These are phyloP conservation scores for Paracanthobrama guichenoti DNA, from an alignment of 2,113 vertebrate genomes.

Conservation along the genomic window DNA sequence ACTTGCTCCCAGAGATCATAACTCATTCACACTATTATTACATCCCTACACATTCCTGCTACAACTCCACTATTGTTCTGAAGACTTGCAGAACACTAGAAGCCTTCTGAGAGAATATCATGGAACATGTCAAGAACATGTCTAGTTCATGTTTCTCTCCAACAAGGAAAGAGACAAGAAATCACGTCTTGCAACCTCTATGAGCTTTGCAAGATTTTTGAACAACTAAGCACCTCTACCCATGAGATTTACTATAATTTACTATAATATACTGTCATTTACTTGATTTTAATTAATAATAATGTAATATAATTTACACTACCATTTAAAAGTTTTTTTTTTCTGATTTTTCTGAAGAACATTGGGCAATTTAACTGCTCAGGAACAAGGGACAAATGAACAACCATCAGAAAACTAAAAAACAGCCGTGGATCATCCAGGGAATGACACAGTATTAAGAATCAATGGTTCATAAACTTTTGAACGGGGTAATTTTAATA, in stretches of 20 bases:
- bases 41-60: background rate
- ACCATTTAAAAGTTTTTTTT: background rate
- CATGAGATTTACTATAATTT: too few relatives aligned
- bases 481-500: too few relatives aligned
- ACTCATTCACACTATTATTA: slow-evolving; percentile 30
- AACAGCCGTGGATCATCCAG: too few relatives aligned
- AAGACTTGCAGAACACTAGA: background rate
- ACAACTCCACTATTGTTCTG: background rate
- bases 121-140: background rate
- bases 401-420: too few relatives aligned
- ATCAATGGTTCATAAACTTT: too few relatives aligned
- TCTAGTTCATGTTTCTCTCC: background rate
- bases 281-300: background rate
- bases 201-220: background rate
- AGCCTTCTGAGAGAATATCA: background rate
- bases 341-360: too few relatives aligned
- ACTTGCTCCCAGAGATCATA: slow-evolving; percentile 30
- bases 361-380: too few relatives aligned
- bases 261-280: too few relatives aligned
- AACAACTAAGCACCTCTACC: background rate
- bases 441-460: too few relatives aligned
- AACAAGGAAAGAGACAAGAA: background rate
- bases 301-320: background rate
- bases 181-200: background rate
- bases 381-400: too few relatives aligned